Conservation (phyloP, 2,797 vertebrate species). For the Tolypeutes matacus region DNA sequence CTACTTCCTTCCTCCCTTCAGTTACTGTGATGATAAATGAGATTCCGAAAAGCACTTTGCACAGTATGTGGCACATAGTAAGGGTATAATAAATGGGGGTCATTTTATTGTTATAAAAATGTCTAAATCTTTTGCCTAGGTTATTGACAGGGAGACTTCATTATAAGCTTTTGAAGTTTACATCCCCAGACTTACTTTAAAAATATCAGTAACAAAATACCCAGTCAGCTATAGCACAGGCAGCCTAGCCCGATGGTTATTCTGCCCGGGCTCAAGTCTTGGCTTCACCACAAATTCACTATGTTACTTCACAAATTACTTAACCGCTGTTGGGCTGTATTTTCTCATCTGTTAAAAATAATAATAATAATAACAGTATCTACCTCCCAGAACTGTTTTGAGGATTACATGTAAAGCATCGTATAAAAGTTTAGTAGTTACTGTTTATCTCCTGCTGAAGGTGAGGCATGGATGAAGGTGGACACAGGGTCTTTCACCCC, state of each 20-base stretch:
- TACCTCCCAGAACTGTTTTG: background rate
- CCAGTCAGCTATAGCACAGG: background rate
- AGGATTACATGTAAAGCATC: background rate
- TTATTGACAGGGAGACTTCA: background rate
- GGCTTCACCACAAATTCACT: too few species aligned
- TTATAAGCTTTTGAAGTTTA: background rate
- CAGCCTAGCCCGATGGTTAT: too few species aligned
- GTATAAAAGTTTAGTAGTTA: background rate
- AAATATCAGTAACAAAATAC: background rate
- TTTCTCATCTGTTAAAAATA: background rate
- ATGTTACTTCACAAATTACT: too few species aligned
- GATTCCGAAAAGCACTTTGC: too few species aligned
- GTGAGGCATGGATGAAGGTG: background rate
- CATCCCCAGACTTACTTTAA: background rate
- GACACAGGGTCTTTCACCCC: too few species aligned
- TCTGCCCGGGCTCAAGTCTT: background rate
- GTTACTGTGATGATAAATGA: background rate
- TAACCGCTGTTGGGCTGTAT: fast-evolving
- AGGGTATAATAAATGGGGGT: background rate
- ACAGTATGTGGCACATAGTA: background rate
- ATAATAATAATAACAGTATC: too few species aligned
- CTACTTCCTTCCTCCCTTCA: background rate
- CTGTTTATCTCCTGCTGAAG: background rate
- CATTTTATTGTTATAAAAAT: background rate
- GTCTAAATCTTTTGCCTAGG: background rate